Percentiles rank a stretch among this genome's conserved stretches.
Evolutionary conservation across 2,113 vertebrate species (phyloP).

Genomic region (Castor canadensis): DNA sequence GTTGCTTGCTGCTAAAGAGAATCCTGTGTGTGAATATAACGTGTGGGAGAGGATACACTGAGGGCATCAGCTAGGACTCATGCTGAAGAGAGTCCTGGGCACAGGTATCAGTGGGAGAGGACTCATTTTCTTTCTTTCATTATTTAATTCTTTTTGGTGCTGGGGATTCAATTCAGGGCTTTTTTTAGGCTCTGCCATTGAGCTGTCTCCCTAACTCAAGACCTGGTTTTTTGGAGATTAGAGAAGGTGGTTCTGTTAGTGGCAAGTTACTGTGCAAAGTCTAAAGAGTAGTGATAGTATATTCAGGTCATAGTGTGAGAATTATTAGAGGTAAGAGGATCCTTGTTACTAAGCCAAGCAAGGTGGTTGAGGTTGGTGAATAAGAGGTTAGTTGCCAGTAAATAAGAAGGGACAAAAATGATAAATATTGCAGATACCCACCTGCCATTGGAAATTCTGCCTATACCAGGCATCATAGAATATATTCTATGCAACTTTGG

Average conservation of each 20-base stretch:
- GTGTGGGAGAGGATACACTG: neutral
- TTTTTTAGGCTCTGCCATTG: neutral
- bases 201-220: neutral
- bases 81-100: neutral
- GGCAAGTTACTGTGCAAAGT: neutral
- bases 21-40: neutral
- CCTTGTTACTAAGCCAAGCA: neutral
- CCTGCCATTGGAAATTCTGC: neutral
- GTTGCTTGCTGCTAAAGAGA: neutral
- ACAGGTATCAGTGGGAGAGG: neutral
- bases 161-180: neutral
- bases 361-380: neutral
- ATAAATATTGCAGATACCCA: neutral
- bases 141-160: neutral
- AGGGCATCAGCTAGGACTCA: neutral
- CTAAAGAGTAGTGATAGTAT: fast-evolving
- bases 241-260: neutral
- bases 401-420: neutral
- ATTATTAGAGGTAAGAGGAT: neutral
- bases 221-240: neutral
- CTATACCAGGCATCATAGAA: neutral
- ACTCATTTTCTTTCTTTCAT: neutral
- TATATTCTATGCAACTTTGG: neutral
- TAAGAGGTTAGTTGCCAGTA: neutral
- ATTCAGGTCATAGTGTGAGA: neutral